Base-by-base conservation (phyloP, 2,797 vertebrate species). In the Argya squamiceps region DNA sequence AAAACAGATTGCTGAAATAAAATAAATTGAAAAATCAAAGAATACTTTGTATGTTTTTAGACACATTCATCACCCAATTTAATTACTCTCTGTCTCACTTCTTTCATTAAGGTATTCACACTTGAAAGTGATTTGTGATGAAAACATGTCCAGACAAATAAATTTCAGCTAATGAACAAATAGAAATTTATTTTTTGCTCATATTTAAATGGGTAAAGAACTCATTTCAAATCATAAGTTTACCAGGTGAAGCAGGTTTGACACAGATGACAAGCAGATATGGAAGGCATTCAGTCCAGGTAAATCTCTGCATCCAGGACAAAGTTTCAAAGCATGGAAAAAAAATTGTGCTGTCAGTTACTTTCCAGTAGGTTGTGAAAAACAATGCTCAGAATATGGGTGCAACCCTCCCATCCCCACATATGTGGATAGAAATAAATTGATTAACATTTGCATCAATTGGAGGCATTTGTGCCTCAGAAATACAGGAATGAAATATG, bases 341-440 rank as follows among this genome's bases (percentile, higher is more conserved):
- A 81, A 74, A 41, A 34, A 9, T 26, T 3, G 18, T 34, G 10
- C 34, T 67, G 17, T 58, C 60, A 34, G 23, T 56, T 71, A 53
- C 36, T 84, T 94, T 82, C 34, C 37, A 73, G 19, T 22, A 74
- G 12, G 37, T 41, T 84, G 15, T 59, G 37, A 79, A 94, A 85
- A 92, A 29, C 53, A 64, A 13, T 70, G 10, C 8, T 75, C 20
- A 65, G 27, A 34, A 58, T 62, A 77, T 14, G 60, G 55, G 53
- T 27, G 15, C 4, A 37, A 70, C 22, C 4, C 18, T 79, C 26
- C 10, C 11, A 56, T 4, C 4, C 10, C 34, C 63, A 29, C 3
- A 4, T 27, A 49, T 39, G 34, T 21, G 20, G 12, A 50, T 37
- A 21, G 41, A 92, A 85, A 64, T 6, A 71, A 68, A 78, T 58